Percentiles rank a stretch among this genome's conserved stretches.
Evolutionary conservation across 2,113 vertebrate genomes (phyloP).

Genomic region (Calidris pygmaea): DNA sequence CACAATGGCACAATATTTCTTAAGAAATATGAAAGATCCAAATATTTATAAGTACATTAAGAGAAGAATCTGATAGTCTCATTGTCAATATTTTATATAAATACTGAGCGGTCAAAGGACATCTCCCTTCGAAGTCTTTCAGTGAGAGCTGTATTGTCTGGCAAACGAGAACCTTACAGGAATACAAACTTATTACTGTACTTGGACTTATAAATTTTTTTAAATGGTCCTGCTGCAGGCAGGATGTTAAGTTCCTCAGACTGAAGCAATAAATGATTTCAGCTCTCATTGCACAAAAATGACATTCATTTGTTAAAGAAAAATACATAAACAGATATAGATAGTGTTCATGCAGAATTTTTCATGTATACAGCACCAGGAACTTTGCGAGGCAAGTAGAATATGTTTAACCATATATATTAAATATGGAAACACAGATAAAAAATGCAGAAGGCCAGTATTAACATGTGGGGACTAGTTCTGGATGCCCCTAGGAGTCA

Average conservation of each 20-base stretch:
- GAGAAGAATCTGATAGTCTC: slow-evolving; percentile 9
- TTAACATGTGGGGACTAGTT: neutral
- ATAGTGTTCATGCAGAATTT: neutral
- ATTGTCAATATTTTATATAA: slow-evolving; percentile 40
- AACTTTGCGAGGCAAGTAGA: neutral
- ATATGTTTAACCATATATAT: neutral
- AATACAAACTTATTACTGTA: neutral
- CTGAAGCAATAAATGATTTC: slow-evolving; percentile 8
- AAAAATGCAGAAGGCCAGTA: neutral
- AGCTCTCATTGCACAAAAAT: neutral
- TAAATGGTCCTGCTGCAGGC: neutral
- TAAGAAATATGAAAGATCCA: slow-evolving; percentile 33
- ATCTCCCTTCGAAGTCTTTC: neutral
- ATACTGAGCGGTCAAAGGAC: neutral
- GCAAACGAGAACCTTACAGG: neutral
- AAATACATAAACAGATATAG: neutral
- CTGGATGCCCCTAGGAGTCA: neutral
- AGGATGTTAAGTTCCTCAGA: neutral
- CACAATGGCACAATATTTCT: slow-evolving; percentile 45
- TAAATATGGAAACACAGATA: neutral
- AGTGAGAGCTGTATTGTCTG: neutral
- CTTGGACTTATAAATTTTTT: neutral
- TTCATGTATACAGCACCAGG: neutral
- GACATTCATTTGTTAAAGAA: neutral
- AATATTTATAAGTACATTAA: slow-evolving; percentile 56